Conservation (phyloP, 2,888 invertebrate genomes). For the Hypomecis atomaria region DNA sequence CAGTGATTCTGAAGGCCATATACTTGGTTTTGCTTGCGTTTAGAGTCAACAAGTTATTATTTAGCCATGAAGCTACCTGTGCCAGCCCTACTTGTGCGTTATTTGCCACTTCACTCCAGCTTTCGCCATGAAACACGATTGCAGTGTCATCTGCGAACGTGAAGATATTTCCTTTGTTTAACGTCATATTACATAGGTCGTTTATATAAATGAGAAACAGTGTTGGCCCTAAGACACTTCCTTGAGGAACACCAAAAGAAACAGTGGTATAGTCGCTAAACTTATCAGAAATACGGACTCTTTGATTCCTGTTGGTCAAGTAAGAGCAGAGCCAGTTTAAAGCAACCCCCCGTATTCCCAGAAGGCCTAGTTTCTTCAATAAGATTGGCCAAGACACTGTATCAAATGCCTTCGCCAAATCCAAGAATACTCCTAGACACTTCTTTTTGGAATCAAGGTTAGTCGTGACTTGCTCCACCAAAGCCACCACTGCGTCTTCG, state of each 20-base stretch:
- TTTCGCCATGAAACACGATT: neutral
- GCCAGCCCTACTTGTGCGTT: neutral
- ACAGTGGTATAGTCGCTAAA: neutral
- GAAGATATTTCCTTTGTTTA: too few species aligned
- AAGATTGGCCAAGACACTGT: neutral
- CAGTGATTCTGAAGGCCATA: too few species aligned
- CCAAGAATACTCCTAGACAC: neutral
- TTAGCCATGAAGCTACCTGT: too few species aligned
- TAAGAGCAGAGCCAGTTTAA: neutral
- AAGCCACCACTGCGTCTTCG: constrained; percentile 3
- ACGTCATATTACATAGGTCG: too few species aligned
- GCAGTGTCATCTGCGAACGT: neutral
- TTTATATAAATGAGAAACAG: too few species aligned
- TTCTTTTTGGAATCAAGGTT: neutral
- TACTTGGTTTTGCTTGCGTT: too few species aligned
- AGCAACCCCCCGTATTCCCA: neutral
- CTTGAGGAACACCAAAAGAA: neutral
- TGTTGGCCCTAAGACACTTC: neutral
- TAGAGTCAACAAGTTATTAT: too few species aligned
- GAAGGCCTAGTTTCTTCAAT: neutral
- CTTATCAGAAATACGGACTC: neutral
- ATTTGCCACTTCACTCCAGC: neutral
- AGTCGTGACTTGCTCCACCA: neutral
- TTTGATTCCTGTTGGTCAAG: neutral
- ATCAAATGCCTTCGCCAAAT: too few species aligned